These are phyloP conservation scores for Plebejus melissa DNA, from an alignment of 2,888 invertebrate species.

Conservation along the genomic window DNA sequence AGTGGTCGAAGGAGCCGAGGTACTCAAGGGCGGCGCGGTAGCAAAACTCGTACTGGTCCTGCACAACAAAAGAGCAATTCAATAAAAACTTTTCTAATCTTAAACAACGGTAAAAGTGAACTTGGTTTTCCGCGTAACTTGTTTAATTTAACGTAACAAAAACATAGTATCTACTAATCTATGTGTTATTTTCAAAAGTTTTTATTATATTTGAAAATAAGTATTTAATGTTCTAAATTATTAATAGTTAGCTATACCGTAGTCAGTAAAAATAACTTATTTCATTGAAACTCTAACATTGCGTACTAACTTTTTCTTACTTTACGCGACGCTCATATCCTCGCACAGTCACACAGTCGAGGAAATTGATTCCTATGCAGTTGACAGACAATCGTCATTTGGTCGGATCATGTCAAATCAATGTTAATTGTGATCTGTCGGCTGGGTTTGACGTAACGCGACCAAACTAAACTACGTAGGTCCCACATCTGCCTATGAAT, in stretches of 20 bases:
- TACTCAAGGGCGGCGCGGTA: constrained; percentile 99
- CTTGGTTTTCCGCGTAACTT: background rate
- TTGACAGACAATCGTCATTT: no score
- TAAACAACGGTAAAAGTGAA: constrained; percentile 11
- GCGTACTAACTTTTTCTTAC: no score
- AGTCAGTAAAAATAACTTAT: background rate
- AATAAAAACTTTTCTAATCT: constrained; percentile 27
- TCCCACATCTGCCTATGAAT: no score
- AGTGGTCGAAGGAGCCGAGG: constrained; percentile 98
- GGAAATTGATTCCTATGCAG: no score
- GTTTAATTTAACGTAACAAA: background rate
- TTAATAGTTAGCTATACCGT: no score
- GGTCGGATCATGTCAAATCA: no score
- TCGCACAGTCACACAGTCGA: no score
- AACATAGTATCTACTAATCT: background rate
- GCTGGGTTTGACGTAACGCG: no score
- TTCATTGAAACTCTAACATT: background rate
- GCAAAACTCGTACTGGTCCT: constrained; percentile 99
- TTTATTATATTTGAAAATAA: background rate
- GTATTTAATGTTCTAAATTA: no score
- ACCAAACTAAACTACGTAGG: no score
- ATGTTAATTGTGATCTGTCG: no score
- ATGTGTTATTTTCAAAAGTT: background rate
- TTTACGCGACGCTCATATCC: no score
- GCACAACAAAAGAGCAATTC: constrained; percentile 39